phyloP scores from a whole-genome alignment of 2,797 vertebrate genomes.

The Alosa sapidissima region DNA sequence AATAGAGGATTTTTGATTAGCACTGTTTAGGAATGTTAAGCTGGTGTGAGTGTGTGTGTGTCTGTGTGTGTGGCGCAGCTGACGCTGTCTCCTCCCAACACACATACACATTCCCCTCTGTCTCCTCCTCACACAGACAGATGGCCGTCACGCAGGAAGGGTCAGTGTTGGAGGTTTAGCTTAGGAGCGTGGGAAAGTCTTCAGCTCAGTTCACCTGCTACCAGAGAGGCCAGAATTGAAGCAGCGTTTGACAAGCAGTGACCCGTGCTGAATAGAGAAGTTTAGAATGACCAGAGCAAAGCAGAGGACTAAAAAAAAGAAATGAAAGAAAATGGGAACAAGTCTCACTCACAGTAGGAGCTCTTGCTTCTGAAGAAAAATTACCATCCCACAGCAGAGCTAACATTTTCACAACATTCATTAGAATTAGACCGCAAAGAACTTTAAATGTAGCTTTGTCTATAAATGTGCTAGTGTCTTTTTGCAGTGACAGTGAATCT shows the following conservation, averaged over 20 bases:
- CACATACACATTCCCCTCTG: slow-evolving; percentile 38
- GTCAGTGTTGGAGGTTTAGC: slow-evolving; percentile 70
- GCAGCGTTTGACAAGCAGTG: slow-evolving; percentile 32
- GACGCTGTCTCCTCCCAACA: slow-evolving; percentile 73
- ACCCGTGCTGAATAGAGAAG: slow-evolving; percentile 36
- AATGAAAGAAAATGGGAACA: slow-evolving; percentile 13
- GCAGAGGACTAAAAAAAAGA: not conserved
- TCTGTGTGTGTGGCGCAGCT: slow-evolving; percentile 58
- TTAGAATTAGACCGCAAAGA: not conserved
- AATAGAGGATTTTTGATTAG: not conserved
- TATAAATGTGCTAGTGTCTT: not conserved
- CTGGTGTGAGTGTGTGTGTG: slow-evolving; percentile 16
- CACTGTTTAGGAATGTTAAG: slow-evolving; percentile 10
- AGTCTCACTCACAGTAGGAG: not conserved
- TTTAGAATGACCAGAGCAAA: slow-evolving; percentile 15
- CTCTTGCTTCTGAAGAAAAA: not conserved
- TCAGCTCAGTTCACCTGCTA: slow-evolving; percentile 78
- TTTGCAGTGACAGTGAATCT: not conserved
- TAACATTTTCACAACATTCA: not conserved
- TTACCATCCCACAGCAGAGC: not conserved
- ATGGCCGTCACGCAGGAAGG: slow-evolving; percentile 75
- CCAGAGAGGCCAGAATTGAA: slow-evolving; percentile 59
- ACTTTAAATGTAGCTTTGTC: not conserved
- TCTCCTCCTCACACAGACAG: slow-evolving; percentile 63
- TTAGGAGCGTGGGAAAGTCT: slow-evolving; percentile 82